A percentile compares a stretch with the other conserved stretches of the same genome.
Evolutionary conservation across 2,113 vertebrate genomes (phyloP).

Genomic region (Lanius collurio): DNA sequence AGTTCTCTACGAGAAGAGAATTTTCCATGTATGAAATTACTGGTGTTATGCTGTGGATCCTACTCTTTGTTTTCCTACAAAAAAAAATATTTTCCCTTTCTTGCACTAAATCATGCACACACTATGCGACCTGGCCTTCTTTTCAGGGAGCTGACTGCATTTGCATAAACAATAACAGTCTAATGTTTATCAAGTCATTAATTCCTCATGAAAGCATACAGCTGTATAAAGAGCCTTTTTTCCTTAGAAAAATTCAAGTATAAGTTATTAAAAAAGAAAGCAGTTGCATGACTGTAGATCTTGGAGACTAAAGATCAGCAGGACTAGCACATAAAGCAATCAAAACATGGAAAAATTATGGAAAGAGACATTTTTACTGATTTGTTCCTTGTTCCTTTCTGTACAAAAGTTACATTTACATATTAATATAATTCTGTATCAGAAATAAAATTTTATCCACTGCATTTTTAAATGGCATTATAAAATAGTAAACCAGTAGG

Average conservation of each 20-base stretch:
- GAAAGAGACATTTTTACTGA: neutral
- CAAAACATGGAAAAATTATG: neutral
- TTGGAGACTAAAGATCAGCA: slow-evolving; percentile 2
- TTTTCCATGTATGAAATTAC: neutral
- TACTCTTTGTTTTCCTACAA: neutral
- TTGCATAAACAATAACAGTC: slow-evolving; percentile 55
- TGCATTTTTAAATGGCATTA: neutral
- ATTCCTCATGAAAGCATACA: slow-evolving; percentile 46
- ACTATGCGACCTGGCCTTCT: neutral
- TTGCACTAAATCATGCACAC: neutral
- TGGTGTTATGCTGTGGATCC: neutral
- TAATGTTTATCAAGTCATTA: slow-evolving; percentile 47
- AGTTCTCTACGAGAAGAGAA: neutral
- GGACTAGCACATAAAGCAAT: neutral
- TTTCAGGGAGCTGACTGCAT: slow-evolving; percentile 24
- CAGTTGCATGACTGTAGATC: neutral
- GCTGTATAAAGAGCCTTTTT: slow-evolving; percentile 3
- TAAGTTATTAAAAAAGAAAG: slow-evolving; percentile 23
- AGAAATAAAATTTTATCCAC: neutral
- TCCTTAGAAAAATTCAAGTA: neutral
- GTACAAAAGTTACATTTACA: neutral
- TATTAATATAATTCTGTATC: neutral
- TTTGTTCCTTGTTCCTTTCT: neutral
- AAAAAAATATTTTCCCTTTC: neutral
- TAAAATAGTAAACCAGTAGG: neutral